Conservation (phyloP, 1,140 invertebrate species). For the Cherax quadricarinatus region DNA sequence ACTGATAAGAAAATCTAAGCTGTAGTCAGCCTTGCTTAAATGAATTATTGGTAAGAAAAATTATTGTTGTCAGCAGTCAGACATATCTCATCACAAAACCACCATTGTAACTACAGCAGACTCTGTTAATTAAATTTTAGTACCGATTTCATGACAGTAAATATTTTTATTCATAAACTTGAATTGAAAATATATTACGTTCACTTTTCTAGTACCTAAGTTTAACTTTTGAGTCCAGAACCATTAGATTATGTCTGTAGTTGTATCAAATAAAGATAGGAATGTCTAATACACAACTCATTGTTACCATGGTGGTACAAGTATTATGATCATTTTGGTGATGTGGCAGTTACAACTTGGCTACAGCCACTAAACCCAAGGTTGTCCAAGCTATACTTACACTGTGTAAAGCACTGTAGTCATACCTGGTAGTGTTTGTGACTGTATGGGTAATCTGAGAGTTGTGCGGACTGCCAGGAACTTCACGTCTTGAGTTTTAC, state of each 20-base stretch:
- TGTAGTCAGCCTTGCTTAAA: background rate
- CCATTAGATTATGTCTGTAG: too few species aligned
- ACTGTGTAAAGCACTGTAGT: conserved; percentile 56
- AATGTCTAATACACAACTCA: background rate
- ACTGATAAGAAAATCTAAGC: background rate
- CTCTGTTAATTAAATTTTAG: too few species aligned
- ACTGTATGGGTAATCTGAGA: background rate
- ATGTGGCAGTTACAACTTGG: conserved; percentile 54
- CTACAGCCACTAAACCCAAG: conserved; percentile 32
- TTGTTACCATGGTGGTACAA: conserved; percentile 30
- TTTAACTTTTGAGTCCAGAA: too few species aligned
- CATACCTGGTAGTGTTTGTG: conserved; percentile 53
- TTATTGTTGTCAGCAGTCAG: background rate
- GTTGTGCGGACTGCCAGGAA: background rate
- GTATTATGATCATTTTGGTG: conserved; percentile 47
- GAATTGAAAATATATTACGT: too few species aligned
- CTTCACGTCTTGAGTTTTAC: too few species aligned
- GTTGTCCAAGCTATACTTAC: conserved; percentile 39
- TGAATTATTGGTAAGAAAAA: background rate
- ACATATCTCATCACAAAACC: background rate
- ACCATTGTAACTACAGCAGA: background rate
- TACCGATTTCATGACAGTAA: too few species aligned
- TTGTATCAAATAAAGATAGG: too few species aligned
- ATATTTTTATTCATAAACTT: too few species aligned
- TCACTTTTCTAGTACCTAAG: too few species aligned